Base-by-base conservation (phyloP, 2,888 invertebrate genomes). In the Drosophila neonasuta region DNA sequence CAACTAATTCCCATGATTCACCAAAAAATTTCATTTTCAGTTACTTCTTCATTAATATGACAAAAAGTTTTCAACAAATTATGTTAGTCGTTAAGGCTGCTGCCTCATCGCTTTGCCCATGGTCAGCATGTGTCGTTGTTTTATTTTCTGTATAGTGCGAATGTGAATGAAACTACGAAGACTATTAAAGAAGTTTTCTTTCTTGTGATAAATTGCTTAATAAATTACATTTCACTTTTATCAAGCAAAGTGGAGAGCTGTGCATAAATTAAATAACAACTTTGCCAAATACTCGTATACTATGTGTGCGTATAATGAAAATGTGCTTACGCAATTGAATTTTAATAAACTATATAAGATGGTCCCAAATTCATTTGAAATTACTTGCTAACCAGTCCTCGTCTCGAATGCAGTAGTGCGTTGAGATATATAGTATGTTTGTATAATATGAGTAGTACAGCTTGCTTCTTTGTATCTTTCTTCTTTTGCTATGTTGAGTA, bases 21-120 rank as follows among this genome's bases (percentile, higher is more conserved):
- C 45, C 39, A 52, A 71, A 67, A 66, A 74, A 54, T 70, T 70
- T 52, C 58, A 70, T 79, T 79, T 71, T 66, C 70, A 68, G 80
- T 76, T 75, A 80, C 80, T 80, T 84, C 79, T 80, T 77, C 79
- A 80, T 86, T 82, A 84, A 84, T 86, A 79, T 82, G 86, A 77
- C 74, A 82, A 77, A 85, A 87, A 87, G 73, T 86, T 87, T 81
- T 74, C 68, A 86, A 87, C 86, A 86, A 86, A 82, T 87, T 86
- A 80, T 84, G 82, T 80, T 71, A 73, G 73, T 79, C 70, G 77
- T 74, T 78, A 75, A 70, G 48, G 10, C 32, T n/a, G 13, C 42
- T 51, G 50, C 3, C 17, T 13, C 39, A 9, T 32, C 30, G 44
- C n/a, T 36, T 11, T 20, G 24, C 20, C 20, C 30, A 44, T 42